Conservation (phyloP, 2,113 vertebrate genomes). For the Lepus europaeus region DNA sequence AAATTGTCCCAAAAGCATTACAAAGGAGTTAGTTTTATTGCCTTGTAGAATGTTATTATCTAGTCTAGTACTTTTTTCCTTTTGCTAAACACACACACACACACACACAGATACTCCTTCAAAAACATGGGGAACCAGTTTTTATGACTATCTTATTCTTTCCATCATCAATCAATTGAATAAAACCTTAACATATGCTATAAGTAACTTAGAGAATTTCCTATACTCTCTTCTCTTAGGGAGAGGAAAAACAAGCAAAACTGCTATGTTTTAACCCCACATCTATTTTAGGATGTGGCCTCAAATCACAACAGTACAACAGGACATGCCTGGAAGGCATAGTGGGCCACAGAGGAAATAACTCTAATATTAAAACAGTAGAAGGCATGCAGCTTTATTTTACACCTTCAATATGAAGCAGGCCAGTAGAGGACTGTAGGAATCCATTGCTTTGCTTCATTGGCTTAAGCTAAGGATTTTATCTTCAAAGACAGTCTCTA, state of each 20-base stretch:
- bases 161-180: neutral
- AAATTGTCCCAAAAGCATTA: neutral
- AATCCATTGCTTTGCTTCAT: neutral
- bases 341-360: neutral
- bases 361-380: neutral
- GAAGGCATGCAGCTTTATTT: neutral
- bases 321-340: neutral
- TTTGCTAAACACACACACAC: neutral
- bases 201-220: neutral
- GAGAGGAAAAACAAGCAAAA: neutral
- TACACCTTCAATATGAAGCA: neutral
- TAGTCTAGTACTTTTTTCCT: neutral
- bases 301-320: neutral
- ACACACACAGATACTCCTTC: neutral
- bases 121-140: neutral
- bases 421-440: neutral
- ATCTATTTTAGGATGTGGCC: neutral
- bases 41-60: neutral
- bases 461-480: neutral
- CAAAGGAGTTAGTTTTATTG: neutral
- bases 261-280: neutral
- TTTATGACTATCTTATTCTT: neutral
- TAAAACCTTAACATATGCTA: neutral
- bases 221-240: neutral
- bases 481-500: neutral